Evolutionary conservation across 2,797 vertebrate species (phyloP).

Genomic region (Thunnus albacares): DNA sequence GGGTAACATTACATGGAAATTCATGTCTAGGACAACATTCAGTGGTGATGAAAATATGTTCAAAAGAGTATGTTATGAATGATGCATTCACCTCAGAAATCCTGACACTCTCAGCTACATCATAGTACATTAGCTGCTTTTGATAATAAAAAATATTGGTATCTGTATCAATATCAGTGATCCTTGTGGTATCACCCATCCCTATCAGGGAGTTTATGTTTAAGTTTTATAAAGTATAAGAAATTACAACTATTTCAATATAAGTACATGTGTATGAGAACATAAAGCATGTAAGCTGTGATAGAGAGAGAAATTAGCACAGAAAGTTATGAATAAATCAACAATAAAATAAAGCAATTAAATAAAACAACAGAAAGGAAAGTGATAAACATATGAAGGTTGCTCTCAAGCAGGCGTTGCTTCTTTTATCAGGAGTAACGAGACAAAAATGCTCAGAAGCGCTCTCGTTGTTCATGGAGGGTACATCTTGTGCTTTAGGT

Average conservation of each 20-base stretch:
- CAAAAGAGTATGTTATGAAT: not conserved
- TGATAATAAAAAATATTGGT: not conserved
- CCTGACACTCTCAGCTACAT: not conserved
- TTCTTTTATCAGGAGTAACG: not conserved
- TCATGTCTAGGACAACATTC: not conserved
- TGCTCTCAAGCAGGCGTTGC: not conserved
- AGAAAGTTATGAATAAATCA: not conserved
- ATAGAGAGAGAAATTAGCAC: not conserved
- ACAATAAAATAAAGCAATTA: not conserved
- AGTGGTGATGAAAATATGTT: not conserved
- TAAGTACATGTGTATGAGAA: not conserved
- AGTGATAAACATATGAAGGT: not conserved
- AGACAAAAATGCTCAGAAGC: not conserved
- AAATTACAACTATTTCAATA: not conserved
- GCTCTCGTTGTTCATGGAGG: constrained; percentile 8
- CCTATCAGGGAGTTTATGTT: not conserved
- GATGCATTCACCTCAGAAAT: not conserved
- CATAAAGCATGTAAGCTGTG: not conserved
- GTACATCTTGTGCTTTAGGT: constrained; percentile 45
- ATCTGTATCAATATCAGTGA: not conserved
- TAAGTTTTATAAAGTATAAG: not conserved
- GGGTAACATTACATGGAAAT: not conserved
- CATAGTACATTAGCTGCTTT: not conserved
- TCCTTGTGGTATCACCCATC: not conserved
- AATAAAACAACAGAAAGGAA: not conserved